phyloP scores from a whole-genome alignment of 2,113 vertebrate genomes.

The Malurus cyaneus region DNA sequence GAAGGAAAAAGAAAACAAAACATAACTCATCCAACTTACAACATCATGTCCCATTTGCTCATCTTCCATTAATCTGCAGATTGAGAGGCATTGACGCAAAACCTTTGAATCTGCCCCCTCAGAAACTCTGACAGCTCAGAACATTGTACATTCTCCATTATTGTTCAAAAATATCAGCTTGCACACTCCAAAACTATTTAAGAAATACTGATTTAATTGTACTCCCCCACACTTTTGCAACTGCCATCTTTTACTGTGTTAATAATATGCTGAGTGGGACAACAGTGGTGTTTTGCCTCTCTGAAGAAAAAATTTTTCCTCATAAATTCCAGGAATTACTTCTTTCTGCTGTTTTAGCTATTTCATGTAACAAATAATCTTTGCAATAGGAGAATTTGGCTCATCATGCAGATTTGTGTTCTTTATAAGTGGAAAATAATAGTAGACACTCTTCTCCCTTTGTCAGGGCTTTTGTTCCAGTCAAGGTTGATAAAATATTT shows the following conservation, averaged over 20 bases:
- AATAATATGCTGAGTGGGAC: neutral
- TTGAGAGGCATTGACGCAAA: neutral
- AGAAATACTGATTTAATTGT: conserved; percentile 18
- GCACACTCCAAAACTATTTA: neutral
- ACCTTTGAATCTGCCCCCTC: neutral
- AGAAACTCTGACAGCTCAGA: neutral
- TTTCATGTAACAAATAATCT: neutral
- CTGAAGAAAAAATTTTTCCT: neutral
- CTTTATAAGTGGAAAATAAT: neutral
- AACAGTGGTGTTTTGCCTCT: neutral
- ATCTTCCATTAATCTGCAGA: neutral
- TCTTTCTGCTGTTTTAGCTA: neutral
- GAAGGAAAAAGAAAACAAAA: neutral
- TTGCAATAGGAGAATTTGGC: neutral
- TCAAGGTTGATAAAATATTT: neutral
- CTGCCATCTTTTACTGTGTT: neutral
- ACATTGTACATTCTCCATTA: fast-evolving
- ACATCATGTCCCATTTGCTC: neutral
- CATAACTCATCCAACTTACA: neutral
- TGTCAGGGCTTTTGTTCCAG: neutral
- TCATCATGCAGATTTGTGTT: conserved; percentile 1
- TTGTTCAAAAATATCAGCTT: neutral
- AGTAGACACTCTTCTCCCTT: neutral
- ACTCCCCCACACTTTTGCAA: neutral
- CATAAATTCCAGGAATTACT: neutral